Evolutionary conservation across 2,888 invertebrate genomes (phyloP), one percentile per base, ranked within the genome.

Genomic region (Coelopa pilipes): DNA sequence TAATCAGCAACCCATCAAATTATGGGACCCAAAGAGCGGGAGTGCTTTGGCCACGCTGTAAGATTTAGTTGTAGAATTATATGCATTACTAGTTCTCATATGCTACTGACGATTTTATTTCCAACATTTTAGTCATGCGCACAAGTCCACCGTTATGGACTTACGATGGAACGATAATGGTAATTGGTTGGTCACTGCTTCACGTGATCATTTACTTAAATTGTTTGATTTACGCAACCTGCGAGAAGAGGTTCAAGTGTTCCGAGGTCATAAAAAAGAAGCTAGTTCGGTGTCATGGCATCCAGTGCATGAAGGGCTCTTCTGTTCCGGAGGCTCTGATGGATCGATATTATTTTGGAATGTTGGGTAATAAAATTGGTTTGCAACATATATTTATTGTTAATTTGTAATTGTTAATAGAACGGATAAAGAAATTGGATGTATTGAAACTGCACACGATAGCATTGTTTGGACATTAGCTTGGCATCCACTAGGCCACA

Each of bases 71-170:
- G 34, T 34, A 34, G 34, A 34, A 34, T 12, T 59, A n/a, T 59
- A 17, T 59, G 9, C n/a, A 17, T 60, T 24, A 60, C 10, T 10
- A 63, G 19, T 19, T 15, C 13, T 13, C 19, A 24, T 7, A 21
- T 13, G 19, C 55, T 17, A n/a, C n/a, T 11, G 24, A 46, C 5
- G 34, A 13, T 15, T 34, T 2, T 17, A 5, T 1, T 4, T 34
- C 34, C 2, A 34, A 10, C 7, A 59, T 68, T 73, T 12, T 81
- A 94, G 94, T 72, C 99, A 99, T 88, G 99, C 99, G 60, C 99
- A 99, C 88, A 99, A 99, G 89, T 97, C 97, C 72, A 99, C 99
- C 46, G 99, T 99, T 15, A 99, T 99, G 98, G 98, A 99, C 87
- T 91, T 99, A 45, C 96, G 97, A 88, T 99, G 99, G 99, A 99